Conservation (phyloP, 2,113 vertebrate species). For the Chelonoidis abingdonii region DNA sequence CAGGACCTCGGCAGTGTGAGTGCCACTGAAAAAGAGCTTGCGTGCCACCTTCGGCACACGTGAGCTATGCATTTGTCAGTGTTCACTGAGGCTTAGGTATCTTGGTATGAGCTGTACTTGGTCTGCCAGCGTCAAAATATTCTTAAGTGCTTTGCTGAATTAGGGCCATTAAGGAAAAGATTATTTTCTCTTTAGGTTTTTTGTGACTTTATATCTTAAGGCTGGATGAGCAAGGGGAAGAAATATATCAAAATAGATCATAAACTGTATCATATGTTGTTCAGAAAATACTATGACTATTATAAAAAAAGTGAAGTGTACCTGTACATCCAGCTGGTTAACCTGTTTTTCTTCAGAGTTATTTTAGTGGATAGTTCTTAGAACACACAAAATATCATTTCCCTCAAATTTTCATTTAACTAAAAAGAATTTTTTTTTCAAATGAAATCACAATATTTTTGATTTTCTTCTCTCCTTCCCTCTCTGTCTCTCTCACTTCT, state of each 20-base stretch:
- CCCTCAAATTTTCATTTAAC: neutral
- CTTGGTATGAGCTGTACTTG: neutral
- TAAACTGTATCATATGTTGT: neutral
- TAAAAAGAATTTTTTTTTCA: conserved; percentile 28
- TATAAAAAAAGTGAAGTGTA: no score
- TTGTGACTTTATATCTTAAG: conserved; percentile 8
- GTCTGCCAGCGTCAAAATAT: no score
- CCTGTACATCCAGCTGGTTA: neutral
- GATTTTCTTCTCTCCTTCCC: conserved; percentile 54
- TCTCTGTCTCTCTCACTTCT: neutral
- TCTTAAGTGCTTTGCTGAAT: neutral
- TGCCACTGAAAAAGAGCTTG: no score
- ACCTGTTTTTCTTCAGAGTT: neutral
- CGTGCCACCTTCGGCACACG: no score
- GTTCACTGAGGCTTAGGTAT: no score
- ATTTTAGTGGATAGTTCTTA: neutral
- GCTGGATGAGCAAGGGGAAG: conserved; percentile 40
- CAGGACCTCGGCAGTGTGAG: no score
- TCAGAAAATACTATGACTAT: conserved; percentile 40
- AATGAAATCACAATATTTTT: conserved; percentile 43
- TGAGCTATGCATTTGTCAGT: no score
- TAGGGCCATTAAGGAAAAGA: conserved; percentile 30
- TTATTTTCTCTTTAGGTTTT: neutral
- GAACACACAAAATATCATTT: neutral
- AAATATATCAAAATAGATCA: conserved; percentile 40